Conservation (phyloP, 1,140 invertebrate genomes). For the Agrilus planipennis region DNA sequence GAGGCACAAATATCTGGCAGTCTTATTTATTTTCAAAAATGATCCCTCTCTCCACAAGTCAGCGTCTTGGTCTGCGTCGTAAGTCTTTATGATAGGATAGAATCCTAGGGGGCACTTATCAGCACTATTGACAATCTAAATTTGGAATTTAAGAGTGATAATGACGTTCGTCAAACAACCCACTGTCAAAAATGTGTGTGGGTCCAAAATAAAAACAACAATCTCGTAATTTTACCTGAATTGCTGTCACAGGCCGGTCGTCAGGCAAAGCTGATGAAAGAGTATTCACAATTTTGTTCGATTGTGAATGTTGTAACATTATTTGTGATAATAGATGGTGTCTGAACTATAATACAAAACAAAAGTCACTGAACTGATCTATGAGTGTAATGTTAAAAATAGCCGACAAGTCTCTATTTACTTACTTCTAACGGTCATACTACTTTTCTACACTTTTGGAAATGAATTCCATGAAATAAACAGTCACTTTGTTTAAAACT, state of each 20-base stretch:
- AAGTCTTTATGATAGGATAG: conserved; percentile 69
- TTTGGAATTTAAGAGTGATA: conserved; percentile 4
- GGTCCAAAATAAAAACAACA: not conserved
- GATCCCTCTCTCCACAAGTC: conserved; percentile 68
- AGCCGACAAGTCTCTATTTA: no score
- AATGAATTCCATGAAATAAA: no score
- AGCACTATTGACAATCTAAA: conserved; percentile 51
- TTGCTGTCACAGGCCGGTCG: conserved; percentile 25
- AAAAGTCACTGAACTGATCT: no score
- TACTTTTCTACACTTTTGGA: no score
- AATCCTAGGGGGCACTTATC: conserved; percentile 73
- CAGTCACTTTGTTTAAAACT: no score
- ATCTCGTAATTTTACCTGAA: conserved; percentile 17
- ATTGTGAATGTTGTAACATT: conserved; percentile 21
- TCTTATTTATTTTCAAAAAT: conserved; percentile 68
- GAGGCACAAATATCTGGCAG: conserved; percentile 74
- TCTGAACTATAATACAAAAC: no score
- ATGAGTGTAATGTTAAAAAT: no score
- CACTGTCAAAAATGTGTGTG: not conserved
- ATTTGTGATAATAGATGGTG: no score
- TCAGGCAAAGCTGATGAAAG: conserved; percentile 17
- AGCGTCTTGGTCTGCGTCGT: conserved; percentile 80
- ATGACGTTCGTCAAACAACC: not conserved
- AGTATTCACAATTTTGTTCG: conserved; percentile 19
- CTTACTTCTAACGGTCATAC: no score